Base-by-base conservation (phyloP, 2,888 invertebrate species). In the Pristionchus mayeri region DNA sequence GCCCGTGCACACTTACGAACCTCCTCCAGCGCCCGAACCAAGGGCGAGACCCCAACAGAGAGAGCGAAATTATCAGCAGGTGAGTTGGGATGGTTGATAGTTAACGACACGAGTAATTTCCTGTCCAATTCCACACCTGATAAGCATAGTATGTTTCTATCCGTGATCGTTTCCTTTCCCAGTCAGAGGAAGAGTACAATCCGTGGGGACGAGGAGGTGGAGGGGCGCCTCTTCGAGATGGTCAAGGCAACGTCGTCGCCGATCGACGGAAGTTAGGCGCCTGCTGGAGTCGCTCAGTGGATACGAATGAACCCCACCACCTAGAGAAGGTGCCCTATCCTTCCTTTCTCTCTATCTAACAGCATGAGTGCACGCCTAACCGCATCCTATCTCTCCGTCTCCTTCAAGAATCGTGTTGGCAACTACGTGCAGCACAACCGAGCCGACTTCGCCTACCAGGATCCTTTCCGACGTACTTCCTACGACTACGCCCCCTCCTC, bases 151-250 rank as follows among this genome's bases (percentile, higher is more conserved):
- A n/a, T n/a, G n/a, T 34, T 71, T 40, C 30, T 71, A 40, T 30
- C 48, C 50, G 71, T 71, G 18, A 2, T n/a, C 21, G 40, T n/a
- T 71, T n/a, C 18, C 75, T 37, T 30, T 78, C 50, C 76, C 50
- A 78, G 63, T 48, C 37, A 2, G 50, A 71, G 11, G 71, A 71
- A 37, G 86, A 85, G 18, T 86, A 86, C 84, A 85, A 86, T 75
- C 85, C 86, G 18, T 86, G 86, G 86, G 86, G 86, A 21, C 48
- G 84, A 37, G 86, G 86, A 27, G 87, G 86, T 11, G 85, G 87
- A 21, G 88, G 88, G 16, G 87, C 87, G 3, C 88, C 88, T 9
- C 85, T 88, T 6, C 67, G 82, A 27, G 88, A 88, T 52, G n/a
- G 50, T 1, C 63, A 86, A 40, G 88, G 87, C 9, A 85, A 86